Base-by-base conservation (phyloP, 2,797 vertebrate species). In the Peromyscus attwateri region DNA sequence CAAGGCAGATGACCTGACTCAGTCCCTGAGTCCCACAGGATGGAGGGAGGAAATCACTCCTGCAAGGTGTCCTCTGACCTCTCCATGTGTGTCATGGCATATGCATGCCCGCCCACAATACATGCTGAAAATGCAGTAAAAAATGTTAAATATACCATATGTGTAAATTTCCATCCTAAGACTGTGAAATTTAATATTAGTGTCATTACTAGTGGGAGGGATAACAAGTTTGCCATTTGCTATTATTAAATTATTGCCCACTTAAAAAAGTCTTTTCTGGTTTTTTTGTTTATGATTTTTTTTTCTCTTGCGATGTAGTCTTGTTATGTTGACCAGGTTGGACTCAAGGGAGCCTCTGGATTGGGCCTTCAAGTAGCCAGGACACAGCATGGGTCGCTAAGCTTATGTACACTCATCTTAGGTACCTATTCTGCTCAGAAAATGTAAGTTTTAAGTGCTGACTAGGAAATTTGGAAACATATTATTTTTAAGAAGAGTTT, bases 401-500 rank as follows among this genome's bases (percentile, higher is more conserved):
- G 37, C 17, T 29, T 31, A 68, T 49, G 62, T 73, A 73, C 0
- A 12, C 25, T 71, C 68, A 37, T 19, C 8, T 29, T 60, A 77
- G 25, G 46, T 73, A 81, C 46, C 89, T 87, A 64, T 92, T 96
- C 81, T 97, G 62, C 92, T 96, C 94, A 95, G 77, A 96, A 97
- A n/a, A 95, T 82, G 95, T 85, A 81, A 95, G 88, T 97, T 97
- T 96, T 97, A 97, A 96, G 92, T 98, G 97, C 96, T 98, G 96
- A 97, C 96, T 97, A 96, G 97, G 97, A 97, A 90, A 89, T 96
- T 96, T 97, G 57, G 80, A 97, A 98, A 94, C 96, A 96, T 91
- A 97, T 97, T 98, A 97, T 98, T 90, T 97, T 90, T 40, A 97
- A 97, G 96, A 97, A 94, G 95, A 97, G 60, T 97, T 97, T 97